Evolutionary conservation across 2,797 vertebrate genomes (phyloP).

Genomic region (Pseudopleuronectes americanus): DNA sequence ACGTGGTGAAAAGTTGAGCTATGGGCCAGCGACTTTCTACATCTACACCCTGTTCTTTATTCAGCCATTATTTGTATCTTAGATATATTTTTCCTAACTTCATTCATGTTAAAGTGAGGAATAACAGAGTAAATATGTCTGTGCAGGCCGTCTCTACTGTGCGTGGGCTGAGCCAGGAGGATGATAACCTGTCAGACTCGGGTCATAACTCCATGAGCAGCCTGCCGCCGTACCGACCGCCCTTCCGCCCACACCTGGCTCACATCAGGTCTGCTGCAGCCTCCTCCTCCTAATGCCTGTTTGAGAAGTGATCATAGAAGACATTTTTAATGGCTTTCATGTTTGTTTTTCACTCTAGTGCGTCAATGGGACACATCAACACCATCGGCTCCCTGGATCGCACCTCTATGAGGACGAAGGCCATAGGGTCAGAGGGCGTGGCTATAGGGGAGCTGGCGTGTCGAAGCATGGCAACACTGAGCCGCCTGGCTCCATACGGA

Average conservation of each 20-base stretch:
- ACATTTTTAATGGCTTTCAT: conserved; percentile 18
- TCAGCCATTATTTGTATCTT: not conserved
- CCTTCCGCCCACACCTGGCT: conserved; percentile 87
- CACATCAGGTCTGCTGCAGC: conserved; percentile 84
- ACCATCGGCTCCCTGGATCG: conserved; percentile 94
- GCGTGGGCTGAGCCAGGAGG: conserved; percentile 87
- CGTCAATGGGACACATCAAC: conserved; percentile 96
- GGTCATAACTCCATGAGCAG: conserved; percentile 95
- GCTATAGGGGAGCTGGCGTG: conserved; percentile 84
- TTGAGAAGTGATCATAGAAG: conserved; percentile 31
- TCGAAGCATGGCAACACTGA: conserved; percentile 90
- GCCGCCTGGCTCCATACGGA: conserved; percentile 85
- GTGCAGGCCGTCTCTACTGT: conserved; percentile 76
- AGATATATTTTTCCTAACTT: conserved; percentile 13
- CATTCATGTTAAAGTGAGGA: conserved; percentile 21
- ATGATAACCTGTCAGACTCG: conserved; percentile 88
- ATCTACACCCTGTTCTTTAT: not conserved
- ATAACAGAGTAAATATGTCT: conserved; percentile 50
- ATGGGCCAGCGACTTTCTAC: not conserved
- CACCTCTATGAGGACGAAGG: conserved; percentile 76
- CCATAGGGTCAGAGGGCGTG: conserved; percentile 74
- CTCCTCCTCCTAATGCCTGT: conserved; percentile 17
- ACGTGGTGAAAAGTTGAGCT: not conserved
- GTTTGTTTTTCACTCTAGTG: conserved; percentile 74
- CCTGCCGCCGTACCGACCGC: conserved; percentile 89